Conservation (phyloP, 2,888 invertebrate species). For the Nesidiocoris tenuis region DNA sequence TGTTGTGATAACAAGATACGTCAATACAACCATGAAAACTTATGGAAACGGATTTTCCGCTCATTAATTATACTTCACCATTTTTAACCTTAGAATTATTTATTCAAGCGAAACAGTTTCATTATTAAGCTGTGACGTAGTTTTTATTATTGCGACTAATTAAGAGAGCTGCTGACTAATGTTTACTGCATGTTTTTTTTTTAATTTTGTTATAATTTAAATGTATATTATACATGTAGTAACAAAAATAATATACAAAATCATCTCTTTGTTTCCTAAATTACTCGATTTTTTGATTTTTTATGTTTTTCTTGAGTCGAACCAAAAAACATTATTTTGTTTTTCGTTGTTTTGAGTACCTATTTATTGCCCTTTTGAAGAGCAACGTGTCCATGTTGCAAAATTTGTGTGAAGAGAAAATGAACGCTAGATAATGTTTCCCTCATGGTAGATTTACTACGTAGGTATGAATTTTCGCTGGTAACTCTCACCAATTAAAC, state of each 20-base stretch:
- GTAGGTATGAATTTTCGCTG: too few relatives aligned
- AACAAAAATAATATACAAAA: background rate
- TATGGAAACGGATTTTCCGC: too few relatives aligned
- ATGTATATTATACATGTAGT: background rate
- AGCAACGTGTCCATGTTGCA: background rate
- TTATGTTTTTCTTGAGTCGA: background rate
- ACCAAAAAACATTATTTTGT: background rate
- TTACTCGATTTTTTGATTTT: background rate
- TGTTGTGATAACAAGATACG: too few relatives aligned
- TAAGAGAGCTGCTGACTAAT: background rate
- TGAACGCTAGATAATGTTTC: too few relatives aligned
- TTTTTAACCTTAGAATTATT: background rate
- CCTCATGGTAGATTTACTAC: too few relatives aligned
- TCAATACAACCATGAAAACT: too few relatives aligned
- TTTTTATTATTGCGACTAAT: background rate
- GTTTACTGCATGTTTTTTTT: background rate
- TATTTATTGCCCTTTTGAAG: background rate
- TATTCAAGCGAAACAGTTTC: background rate
- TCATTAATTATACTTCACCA: background rate
- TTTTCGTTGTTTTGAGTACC: background rate
- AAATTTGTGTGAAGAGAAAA: too few relatives aligned
- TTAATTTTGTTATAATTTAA: background rate
- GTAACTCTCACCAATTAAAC: too few relatives aligned
- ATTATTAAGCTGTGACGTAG: background rate
- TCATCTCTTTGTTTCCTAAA: background rate